phyloP scores from a whole-genome alignment of 2,888 invertebrate genomes.

The Tachystola acroxantha region DNA sequence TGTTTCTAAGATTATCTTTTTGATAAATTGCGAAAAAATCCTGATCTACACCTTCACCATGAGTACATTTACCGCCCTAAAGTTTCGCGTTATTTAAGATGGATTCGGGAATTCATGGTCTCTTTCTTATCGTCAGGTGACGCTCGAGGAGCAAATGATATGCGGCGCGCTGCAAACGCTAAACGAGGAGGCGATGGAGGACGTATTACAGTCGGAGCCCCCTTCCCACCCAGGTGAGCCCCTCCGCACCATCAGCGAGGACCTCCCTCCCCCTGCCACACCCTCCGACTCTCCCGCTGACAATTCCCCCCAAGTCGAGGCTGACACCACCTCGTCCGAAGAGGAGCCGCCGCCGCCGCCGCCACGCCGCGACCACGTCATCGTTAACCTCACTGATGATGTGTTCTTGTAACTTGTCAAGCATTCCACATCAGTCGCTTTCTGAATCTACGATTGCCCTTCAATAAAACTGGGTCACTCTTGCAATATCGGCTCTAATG shows the following conservation, averaged over 20 bases:
- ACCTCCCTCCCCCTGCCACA: slow-evolving; percentile 27
- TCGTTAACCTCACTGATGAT: slow-evolving; percentile 54
- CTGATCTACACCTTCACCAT: too few species aligned
- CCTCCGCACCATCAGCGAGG: slow-evolving; percentile 53
- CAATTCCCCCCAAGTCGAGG: slow-evolving; percentile 14
- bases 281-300: slow-evolving; percentile 17
- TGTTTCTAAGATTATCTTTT: too few species aligned
- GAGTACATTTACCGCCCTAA: too few species aligned
- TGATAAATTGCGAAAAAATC: too few species aligned
- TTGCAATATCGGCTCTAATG: too few species aligned
- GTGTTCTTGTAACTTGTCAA: slow-evolving; percentile 44
- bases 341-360: slow-evolving; percentile 17
- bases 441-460: too few species aligned
- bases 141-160: slow-evolving; percentile 96
- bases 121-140: slow-evolving; percentile 83
- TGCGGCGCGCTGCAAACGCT: slow-evolving; percentile 94
- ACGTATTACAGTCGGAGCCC: slow-evolving; percentile 87
- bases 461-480: too few species aligned
- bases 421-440: too few species aligned
- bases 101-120: too few species aligned
- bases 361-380: slow-evolving; percentile 36
- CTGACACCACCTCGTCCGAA: slow-evolving; percentile 14
- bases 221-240: slow-evolving; percentile 76
- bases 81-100: too few species aligned
- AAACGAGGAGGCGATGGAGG: slow-evolving; percentile 95